phyloP scores from a whole-genome alignment of 2,888 invertebrate genomes.

The Caenorhabditis auriculariae region DNA sequence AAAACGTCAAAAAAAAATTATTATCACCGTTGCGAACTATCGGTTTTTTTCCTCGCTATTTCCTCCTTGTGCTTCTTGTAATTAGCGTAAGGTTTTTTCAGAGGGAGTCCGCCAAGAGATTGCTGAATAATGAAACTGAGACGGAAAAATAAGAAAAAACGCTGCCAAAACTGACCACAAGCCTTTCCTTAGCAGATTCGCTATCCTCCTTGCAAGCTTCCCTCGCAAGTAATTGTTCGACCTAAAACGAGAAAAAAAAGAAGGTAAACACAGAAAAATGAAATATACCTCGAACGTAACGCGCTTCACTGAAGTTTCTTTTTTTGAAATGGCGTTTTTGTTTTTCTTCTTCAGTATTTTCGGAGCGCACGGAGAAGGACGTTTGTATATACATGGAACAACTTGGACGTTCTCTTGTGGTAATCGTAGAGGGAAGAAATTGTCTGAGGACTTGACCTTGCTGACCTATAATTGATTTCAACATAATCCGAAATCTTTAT shows the following conservation, averaged over 20 bases:
- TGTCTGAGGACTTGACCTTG: no score
- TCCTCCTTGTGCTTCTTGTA: slow-evolving; percentile 45
- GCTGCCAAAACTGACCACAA: slow-evolving; percentile 23
- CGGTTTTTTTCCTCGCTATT: no score
- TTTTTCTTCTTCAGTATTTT: slow-evolving; percentile 49
- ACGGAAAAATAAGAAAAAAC: no score
- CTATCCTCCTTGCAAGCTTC: slow-evolving; percentile 27
- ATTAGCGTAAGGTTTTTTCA: slow-evolving; percentile 31
- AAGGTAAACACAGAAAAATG: not conserved
- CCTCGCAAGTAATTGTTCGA: slow-evolving; percentile 35
- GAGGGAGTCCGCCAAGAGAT: slow-evolving; percentile 42
- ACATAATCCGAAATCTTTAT: no score
- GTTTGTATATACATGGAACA: no score
- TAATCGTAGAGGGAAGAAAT: no score
- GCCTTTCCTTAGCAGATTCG: slow-evolving; percentile 30
- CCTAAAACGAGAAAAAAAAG: slow-evolving; percentile 17
- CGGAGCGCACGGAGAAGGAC: no score
- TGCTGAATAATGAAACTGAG: no score
- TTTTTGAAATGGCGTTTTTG: slow-evolving; percentile 13
- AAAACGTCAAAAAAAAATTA: no score
- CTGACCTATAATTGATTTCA: no score
- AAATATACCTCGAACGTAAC: slow-evolving; percentile 44
- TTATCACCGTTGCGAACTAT: no score
- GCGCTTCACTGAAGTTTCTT: slow-evolving; percentile 38
- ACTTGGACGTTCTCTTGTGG: no score